These are phyloP conservation scores for Lytechinus pictus DNA, from an alignment of 35 echinoderm and acorn worm species.

Conservation along the genomic window DNA sequence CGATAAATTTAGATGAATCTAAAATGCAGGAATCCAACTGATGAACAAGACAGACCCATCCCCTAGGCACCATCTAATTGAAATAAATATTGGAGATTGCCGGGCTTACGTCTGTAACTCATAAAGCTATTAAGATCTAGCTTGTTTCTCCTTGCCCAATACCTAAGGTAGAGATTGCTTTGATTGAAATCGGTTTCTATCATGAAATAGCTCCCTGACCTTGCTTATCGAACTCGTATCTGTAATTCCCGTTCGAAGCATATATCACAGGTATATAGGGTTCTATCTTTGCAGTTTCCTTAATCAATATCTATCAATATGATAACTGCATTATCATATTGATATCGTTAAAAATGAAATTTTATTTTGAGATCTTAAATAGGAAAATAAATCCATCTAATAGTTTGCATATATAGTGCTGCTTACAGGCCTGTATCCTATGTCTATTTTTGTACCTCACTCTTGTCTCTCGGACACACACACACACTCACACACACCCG, in stretches of 20 bases:
- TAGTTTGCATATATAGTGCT: too few relatives aligned
- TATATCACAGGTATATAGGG: not conserved
- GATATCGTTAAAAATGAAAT: too few relatives aligned
- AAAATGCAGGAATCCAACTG: not conserved
- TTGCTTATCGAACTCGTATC: not conserved
- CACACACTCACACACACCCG: too few relatives aligned
- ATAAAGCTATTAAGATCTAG: slow-evolving; percentile 2
- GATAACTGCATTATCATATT: too few relatives aligned
- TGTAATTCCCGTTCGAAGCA: not conserved
- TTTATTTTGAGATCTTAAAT: too few relatives aligned
- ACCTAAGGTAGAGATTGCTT: not conserved
- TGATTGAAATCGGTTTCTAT: slow-evolving; percentile 13
- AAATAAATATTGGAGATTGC: slow-evolving; percentile 32
- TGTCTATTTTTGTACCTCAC: too few relatives aligned
- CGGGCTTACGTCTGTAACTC: not conserved
- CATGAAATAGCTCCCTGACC: not conserved
- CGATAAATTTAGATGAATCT: slow-evolving; percentile 33
- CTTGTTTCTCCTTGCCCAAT: not conserved
- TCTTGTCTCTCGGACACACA: too few relatives aligned
- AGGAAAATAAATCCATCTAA: too few relatives aligned
- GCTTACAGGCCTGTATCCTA: too few relatives aligned
- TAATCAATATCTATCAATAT: too few relatives aligned
- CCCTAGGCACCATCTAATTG: slow-evolving; percentile 26
- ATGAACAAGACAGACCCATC: slow-evolving; percentile 26
- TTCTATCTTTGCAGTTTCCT: not conserved